phyloP scores from a whole-genome alignment of 2,888 invertebrate genomes.

The Cosmorhoe ocellata region DNA sequence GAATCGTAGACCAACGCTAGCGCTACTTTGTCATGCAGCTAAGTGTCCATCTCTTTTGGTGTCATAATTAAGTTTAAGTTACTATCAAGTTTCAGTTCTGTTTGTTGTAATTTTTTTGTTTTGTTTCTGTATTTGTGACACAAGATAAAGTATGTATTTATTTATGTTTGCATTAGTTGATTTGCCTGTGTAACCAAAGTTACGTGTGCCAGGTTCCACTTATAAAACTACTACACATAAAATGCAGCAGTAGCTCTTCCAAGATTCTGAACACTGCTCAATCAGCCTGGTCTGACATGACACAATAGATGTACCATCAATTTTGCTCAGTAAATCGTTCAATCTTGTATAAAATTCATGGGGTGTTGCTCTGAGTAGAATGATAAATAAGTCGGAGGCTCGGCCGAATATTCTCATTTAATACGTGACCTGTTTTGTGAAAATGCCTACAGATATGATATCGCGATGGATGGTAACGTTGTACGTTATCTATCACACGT shows the following conservation, averaged over 20 bases:
- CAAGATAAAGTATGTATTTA: too few species aligned
- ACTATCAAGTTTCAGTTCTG: too few species aligned
- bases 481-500: constrained; percentile 69
- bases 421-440: constrained; percentile 81
- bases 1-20: too few species aligned
- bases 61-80: too few species aligned
- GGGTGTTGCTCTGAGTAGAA: constrained; percentile 78
- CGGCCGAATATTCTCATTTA: constrained; percentile 82
- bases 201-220: too few species aligned
- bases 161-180: too few species aligned
- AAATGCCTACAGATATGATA: constrained; percentile 72
- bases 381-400: constrained; percentile 81
- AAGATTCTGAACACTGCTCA: constrained; percentile 53
- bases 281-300: constrained; percentile 72
- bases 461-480: constrained; percentile 64
- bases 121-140: too few species aligned
- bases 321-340: constrained; percentile 80
- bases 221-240: background rate
- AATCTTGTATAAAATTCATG: constrained; percentile 83
- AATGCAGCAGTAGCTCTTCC: constrained; percentile 5
- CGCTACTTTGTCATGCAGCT: too few species aligned
- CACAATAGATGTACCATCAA: constrained; percentile 80
- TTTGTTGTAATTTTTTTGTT: too few species aligned
- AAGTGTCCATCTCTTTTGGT: too few species aligned
- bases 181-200: too few species aligned